Base-by-base conservation (phyloP, 2,797 vertebrate species). In the Petrocephalus schoutedeni region DNA sequence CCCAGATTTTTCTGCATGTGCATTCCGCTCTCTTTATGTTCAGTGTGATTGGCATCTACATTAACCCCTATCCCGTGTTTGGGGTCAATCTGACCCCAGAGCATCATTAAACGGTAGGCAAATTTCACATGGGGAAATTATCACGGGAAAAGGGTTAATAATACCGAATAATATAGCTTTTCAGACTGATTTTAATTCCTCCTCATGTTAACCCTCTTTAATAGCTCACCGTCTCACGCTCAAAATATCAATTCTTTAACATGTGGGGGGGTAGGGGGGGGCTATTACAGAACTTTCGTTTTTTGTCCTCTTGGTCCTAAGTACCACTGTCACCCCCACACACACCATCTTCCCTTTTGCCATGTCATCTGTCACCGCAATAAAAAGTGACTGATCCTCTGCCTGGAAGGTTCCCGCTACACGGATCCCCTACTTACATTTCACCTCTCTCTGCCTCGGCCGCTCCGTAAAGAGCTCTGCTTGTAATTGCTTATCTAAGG, bases 291-390 rank as follows among this genome's bases (percentile, higher is more conserved):
- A 57, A 28, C 56, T 49, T 86, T 56, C 80, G 28, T 87, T 64
- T 53, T 82, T 57, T 88, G 77, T 71, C 80, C 32, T 71, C 14
- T 16, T 23, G 84, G 23, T 41, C 84, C 86, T 88, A 85, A 90
- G 74, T 88, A 86, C 88, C 87, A 80, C 57, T 74, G 86, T 88
- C 28, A 59, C 86, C 89, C 89, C 45, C 54, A n/a, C 59, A 41
- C 28, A 59, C 74, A 86, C 61, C 88, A 82, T 88, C 88, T 89
- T 86, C 82, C 64, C 16, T 53, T 89, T 89, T 92, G 89, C 87
- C 56, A 36, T 89, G 88, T 91, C 90, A 91, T 91, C 88, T 82
- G 58, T 92, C 91, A 90, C 80, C 57, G 87, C 89, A 91, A 91
- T 91, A 89, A 89, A 89, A 89, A 64, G 77, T 91, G 90, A 91